A percentile compares a stretch with the other conserved stretches of the same genome.
phyloP scores from a whole-genome alignment of 2,797 vertebrate genomes.

The Oryzias sinensis region DNA sequence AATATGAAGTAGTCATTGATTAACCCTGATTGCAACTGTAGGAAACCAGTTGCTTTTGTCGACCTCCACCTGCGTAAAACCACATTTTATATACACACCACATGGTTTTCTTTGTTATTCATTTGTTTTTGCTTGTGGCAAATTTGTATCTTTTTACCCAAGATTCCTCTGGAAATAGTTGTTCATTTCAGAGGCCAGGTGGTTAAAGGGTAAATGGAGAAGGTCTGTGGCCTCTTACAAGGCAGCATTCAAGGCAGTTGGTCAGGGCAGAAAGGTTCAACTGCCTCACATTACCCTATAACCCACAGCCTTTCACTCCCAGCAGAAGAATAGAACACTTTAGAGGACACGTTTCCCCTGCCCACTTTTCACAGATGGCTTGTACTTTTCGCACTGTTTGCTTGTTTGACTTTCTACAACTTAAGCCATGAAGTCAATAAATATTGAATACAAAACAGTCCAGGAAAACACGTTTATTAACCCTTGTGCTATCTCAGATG shows the following conservation, averaged over 20 bases:
- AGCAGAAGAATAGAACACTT: conserved; percentile 45
- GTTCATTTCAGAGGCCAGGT: conserved; percentile 35
- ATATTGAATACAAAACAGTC: conserved; percentile 4
- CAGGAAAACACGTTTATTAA: conserved; percentile 13
- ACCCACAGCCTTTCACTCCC: conserved; percentile 42
- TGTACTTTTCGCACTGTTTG: conserved; percentile 17
- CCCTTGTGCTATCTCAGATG: too few relatives aligned
- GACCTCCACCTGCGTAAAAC: conserved; percentile 9
- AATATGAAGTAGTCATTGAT: too few relatives aligned
- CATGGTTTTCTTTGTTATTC: conserved; percentile 12
- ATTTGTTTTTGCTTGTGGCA: conserved; percentile 12
- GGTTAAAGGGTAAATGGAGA: conserved; percentile 43
- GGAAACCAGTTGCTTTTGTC: neutral
- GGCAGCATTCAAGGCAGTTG: conserved; percentile 65
- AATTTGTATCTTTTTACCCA: conserved; percentile 15
- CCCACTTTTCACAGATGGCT: conserved; percentile 62
- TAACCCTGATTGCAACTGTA: neutral
- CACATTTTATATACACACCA: neutral
- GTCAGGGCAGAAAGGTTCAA: conserved; percentile 57
- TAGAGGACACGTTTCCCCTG: conserved; percentile 56
- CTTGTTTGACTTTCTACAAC: conserved; percentile 31
- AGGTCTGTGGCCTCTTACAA: conserved; percentile 35
- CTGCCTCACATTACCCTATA: conserved; percentile 48
- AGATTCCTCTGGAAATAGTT: conserved; percentile 9
- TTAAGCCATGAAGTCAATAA: conserved; percentile 22